Conservation (phyloP, 2,113 vertebrate species). For the Antechinus flavipes region DNA sequence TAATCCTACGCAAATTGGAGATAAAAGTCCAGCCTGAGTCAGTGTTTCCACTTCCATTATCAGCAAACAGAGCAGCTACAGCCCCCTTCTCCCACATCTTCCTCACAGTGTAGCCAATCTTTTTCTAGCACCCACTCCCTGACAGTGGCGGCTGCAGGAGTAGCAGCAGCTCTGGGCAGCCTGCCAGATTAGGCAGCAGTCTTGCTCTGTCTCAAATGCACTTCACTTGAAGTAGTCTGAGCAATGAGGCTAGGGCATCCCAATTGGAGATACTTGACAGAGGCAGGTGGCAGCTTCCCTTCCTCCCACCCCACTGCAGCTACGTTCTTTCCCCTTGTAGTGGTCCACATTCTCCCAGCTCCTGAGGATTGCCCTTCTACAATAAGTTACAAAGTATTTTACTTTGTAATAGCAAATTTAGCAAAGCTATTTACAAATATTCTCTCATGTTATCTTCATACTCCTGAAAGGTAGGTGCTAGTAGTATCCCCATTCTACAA, state of each 20-base stretch:
- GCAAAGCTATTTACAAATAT: not conserved
- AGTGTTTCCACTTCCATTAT: not conserved
- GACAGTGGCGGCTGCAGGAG: too few species aligned
- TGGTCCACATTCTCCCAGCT: too few species aligned
- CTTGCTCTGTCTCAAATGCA: not conserved
- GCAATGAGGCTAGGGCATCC: too few species aligned
- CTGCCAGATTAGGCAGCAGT: not conserved
- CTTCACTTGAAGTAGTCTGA: too few species aligned
- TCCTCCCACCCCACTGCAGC: too few species aligned
- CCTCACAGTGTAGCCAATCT: too few species aligned
- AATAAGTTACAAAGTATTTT: not conserved
- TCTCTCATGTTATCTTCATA: not conserved
- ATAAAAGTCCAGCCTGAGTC: not conserved
- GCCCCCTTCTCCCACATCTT: too few species aligned
- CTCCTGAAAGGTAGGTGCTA: not conserved
- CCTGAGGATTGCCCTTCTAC: not conserved
- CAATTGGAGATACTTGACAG: not conserved
- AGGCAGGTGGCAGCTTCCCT: not conserved
- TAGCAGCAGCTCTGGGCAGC: not conserved
- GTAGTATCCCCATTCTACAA: not conserved
- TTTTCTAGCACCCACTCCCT: too few species aligned
- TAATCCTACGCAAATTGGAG: not conserved
- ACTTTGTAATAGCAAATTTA: not conserved
- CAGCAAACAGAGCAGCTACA: too few species aligned
- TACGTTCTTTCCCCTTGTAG: too few species aligned